Percentiles rank a stretch among this genome's conserved stretches.
phyloP scores from a whole-genome alignment of 2,888 invertebrate species.

The Hedychridium roseum region DNA sequence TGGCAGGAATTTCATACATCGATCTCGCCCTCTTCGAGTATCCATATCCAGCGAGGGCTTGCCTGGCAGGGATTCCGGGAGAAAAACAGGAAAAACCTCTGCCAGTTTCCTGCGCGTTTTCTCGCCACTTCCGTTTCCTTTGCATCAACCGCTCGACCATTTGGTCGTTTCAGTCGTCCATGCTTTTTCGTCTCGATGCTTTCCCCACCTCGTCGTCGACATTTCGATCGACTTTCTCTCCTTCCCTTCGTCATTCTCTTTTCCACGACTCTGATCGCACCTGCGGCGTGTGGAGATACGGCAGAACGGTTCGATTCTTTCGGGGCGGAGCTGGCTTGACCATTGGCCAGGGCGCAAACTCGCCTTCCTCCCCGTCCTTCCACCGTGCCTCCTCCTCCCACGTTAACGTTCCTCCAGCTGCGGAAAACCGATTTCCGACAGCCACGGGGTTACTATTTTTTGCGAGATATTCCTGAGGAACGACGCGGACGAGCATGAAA shows the following conservation, averaged over 20 bases:
- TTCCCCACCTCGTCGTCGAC: not conserved
- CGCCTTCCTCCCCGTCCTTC: conserved; percentile 14
- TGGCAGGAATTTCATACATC: conserved; percentile 62
- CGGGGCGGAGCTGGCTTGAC: conserved; percentile 61
- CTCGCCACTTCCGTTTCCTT: conserved; percentile 11
- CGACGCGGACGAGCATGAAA: too few relatives aligned
- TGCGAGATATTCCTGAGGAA: too few relatives aligned
- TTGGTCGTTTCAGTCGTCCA: conserved; percentile 7
- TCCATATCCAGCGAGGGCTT: conserved; percentile 45
- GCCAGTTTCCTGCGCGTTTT: conserved; percentile 16
- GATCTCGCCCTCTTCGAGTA: conserved; percentile 53
- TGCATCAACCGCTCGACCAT: conserved; percentile 9
- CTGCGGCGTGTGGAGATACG: conserved; percentile 14
- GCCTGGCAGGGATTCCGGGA: conserved; percentile 24
- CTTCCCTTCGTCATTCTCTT: conserved; percentile 10
- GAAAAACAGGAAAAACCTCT: conserved; percentile 36
- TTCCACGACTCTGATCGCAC: conserved; percentile 1
- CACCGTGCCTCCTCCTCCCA: not conserved
- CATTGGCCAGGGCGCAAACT: conserved; percentile 59
- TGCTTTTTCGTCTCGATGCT: conserved; percentile 2
- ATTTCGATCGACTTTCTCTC: conserved; percentile 6
- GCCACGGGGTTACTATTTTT: too few relatives aligned
- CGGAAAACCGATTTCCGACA: too few relatives aligned
- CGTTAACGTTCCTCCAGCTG: too few relatives aligned
- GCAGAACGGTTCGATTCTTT: conserved; percentile 48